These are phyloP conservation scores for Leptoteleia sp. DNA, from an alignment of 1,140 invertebrate species.

Conservation along the genomic window DNA sequence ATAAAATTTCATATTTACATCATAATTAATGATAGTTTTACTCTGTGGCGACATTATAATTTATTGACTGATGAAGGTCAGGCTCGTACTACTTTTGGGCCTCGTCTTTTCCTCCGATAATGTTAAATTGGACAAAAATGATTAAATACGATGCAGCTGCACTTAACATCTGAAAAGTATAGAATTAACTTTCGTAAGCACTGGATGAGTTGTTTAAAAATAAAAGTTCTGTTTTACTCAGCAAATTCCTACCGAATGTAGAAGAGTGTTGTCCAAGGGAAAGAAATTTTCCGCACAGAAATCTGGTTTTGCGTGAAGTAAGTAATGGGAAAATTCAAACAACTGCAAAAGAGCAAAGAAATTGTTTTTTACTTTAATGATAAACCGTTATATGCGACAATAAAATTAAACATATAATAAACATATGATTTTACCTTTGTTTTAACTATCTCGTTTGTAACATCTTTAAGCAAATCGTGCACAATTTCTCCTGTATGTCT, in stretches of 20 bases:
- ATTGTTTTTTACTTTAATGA: too few species aligned
- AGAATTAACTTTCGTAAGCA: too few species aligned
- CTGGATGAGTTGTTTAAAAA: too few species aligned
- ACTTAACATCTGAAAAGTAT: constrained; percentile 28
- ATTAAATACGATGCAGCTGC: constrained; percentile 39
- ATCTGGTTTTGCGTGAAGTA: constrained; percentile 21
- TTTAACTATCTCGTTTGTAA: neutral
- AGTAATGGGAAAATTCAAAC: constrained; percentile 30
- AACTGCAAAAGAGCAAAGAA: constrained; percentile 29
- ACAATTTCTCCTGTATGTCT: constrained; percentile 27
- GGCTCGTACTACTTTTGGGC: too few species aligned
- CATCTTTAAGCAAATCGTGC: constrained; percentile 9
- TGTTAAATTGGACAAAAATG: constrained; percentile 44
- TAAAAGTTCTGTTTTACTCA: too few species aligned
- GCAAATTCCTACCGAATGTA: constrained; percentile 41
- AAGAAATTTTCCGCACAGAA: constrained; percentile 39
- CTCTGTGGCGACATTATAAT: too few species aligned
- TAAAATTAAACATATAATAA: too few species aligned
- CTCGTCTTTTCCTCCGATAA: neutral
- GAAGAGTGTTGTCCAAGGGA: constrained; percentile 36
- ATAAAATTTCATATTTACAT: too few species aligned
- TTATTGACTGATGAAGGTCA: too few species aligned
- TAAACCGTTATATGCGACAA: too few species aligned
- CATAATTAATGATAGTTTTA: too few species aligned
- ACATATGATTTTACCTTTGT: constrained; percentile 1